Conservation (phyloP, 2,888 invertebrate genomes). For the Nymphalis polychloros region DNA sequence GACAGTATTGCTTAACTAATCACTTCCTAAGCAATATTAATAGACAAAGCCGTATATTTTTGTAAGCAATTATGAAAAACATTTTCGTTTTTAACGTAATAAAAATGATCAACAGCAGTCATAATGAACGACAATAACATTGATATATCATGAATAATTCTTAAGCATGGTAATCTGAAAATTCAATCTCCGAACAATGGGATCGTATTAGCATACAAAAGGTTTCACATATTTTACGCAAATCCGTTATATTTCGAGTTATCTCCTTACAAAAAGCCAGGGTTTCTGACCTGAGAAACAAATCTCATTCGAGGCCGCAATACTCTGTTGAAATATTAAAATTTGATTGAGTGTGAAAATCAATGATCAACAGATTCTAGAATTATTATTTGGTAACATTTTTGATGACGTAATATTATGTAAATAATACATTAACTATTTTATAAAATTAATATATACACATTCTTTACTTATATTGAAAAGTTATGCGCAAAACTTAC, state of each 20-base stretch:
- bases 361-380: slow-evolving; percentile 1
- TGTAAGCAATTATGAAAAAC: neutral
- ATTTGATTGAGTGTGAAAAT: neutral
- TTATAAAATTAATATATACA: too few species aligned
- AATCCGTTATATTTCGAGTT: slow-evolving; percentile 80
- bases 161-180: slow-evolving; percentile 76
- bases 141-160: slow-evolving; percentile 71
- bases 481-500: too few species aligned
- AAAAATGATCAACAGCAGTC: slow-evolving; percentile 2
- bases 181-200: slow-evolving; percentile 81
- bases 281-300: slow-evolving; percentile 72
- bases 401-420: slow-evolving; percentile 5
- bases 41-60: too few species aligned
- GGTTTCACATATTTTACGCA: slow-evolving; percentile 81
- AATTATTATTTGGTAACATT: too few species aligned
- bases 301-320: slow-evolving; percentile 52
- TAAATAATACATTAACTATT: too few species aligned
- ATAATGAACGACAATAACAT: slow-evolving; percentile 20
- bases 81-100: neutral
- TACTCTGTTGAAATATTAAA: slow-evolving; percentile 12
- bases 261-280: slow-evolving; percentile 69
- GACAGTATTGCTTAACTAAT: too few species aligned
- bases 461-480: too few species aligned
- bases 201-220: slow-evolving; percentile 81
- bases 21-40: too few species aligned